Percentiles rank a stretch among this genome's conserved stretches.
phyloP scores from a whole-genome alignment of 2,888 invertebrate genomes.

The Brachypalpus laphriformis region DNA sequence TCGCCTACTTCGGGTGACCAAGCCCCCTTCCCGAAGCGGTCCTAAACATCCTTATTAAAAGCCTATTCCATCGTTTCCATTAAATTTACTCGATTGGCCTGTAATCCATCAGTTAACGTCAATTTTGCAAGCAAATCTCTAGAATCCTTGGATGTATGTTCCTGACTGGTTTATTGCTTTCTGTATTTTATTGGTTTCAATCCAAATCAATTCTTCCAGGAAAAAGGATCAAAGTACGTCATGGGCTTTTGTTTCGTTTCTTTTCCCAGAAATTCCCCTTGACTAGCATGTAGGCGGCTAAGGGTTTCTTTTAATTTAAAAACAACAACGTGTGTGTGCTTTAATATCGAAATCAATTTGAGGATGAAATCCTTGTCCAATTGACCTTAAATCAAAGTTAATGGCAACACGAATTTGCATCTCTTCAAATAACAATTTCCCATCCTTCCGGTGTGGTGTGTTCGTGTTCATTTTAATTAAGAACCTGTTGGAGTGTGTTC shows the following conservation, averaged over 20 bases:
- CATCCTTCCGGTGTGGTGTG: background rate
- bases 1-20: too few relatives aligned
- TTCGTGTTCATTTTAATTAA: slow-evolving; percentile 40
- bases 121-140: background rate
- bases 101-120: background rate
- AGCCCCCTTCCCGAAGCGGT: too few relatives aligned
- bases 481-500: slow-evolving; percentile 40
- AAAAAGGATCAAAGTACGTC: background rate
- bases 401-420: background rate
- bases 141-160: background rate
- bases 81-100: background rate
- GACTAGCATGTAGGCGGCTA: background rate
- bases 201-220: background rate
- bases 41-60: background rate
- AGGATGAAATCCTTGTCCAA: background rate
- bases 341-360: background rate
- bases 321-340: background rate
- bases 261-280: background rate
- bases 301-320: background rate
- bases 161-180: background rate
- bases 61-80: background rate
- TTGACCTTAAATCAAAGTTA: background rate
- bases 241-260: background rate
- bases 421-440: background rate
- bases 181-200: background rate